Percentiles rank a stretch among this genome's conserved stretches.
Evolutionary conservation across 2,113 vertebrate species (phyloP).

Genomic region (Carassius auratus): DNA sequence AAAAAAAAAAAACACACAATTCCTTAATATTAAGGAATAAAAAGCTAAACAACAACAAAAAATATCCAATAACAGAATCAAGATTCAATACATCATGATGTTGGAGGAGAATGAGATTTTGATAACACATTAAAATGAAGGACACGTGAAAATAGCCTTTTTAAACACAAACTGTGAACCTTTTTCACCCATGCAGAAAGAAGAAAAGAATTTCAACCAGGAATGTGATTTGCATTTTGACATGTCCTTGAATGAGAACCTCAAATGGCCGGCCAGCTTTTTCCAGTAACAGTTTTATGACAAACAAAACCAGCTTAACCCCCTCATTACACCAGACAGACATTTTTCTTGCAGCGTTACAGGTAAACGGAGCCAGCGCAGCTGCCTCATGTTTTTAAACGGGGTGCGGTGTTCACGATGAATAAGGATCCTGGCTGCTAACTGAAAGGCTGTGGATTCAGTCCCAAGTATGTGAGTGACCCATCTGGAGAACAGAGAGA

Average conservation of each 20-base stretch:
- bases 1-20: neutral
- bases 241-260: slow-evolving; percentile 7
- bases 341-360: slow-evolving; percentile 7
- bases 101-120: slow-evolving; percentile 24
- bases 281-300: slow-evolving; percentile 26
- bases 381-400: slow-evolving; percentile 17
- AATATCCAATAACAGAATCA: neutral
- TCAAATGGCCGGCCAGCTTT: neutral
- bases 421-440: slow-evolving; percentile 8
- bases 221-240: slow-evolving; percentile 32
- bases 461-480: slow-evolving; percentile 7
- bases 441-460: slow-evolving; percentile 11
- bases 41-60: too few relatives aligned
- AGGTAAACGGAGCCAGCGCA: slow-evolving; percentile 24
- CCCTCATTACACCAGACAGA: slow-evolving; percentile 26
- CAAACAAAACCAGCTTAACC: slow-evolving; percentile 33
- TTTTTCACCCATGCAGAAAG: neutral
- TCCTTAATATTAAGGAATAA: neutral
- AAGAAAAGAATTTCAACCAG: neutral
- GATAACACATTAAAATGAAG: neutral
- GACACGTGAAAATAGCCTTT: neutral
- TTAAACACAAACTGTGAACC: neutral
- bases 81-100: neutral
- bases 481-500: neutral
- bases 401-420: neutral